phyloP scores from a whole-genome alignment of 1,140 invertebrate species.

The Chironomus striatipennis region DNA sequence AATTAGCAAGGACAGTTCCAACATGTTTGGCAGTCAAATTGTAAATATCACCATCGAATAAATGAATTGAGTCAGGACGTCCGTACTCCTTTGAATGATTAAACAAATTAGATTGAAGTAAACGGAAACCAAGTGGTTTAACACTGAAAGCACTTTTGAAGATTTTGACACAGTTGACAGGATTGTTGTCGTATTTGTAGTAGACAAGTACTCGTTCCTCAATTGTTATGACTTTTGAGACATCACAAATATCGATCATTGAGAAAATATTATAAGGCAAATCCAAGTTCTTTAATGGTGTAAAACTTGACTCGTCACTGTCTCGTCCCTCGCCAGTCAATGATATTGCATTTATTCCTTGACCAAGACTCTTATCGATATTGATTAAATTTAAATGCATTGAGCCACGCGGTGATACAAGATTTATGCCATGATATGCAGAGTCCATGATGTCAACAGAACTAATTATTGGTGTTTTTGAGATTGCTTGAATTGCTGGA shows the following conservation, averaged over 20 bases:
- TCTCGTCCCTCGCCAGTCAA: slow-evolving; percentile 88
- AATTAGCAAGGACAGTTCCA: slow-evolving; percentile 59
- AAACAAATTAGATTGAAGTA: slow-evolving; percentile 90
- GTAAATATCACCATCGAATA: slow-evolving; percentile 91
- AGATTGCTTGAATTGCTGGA: slow-evolving; percentile 81
- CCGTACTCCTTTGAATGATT: slow-evolving; percentile 77
- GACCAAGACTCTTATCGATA: slow-evolving; percentile 75
- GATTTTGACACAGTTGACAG: slow-evolving; percentile 96
- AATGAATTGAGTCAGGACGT: slow-evolving; percentile 70
- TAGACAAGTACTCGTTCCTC: slow-evolving; percentile 88
- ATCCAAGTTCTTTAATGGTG: slow-evolving; percentile 70
- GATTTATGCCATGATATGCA: slow-evolving; percentile 85
- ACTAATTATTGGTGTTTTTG: slow-evolving; percentile 71
- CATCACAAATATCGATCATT: slow-evolving; percentile 91
- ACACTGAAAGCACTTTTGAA: slow-evolving; percentile 76
- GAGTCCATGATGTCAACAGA: slow-evolving; percentile 75
- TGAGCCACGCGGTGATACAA: slow-evolving; percentile 78
- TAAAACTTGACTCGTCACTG: slow-evolving; percentile 76
- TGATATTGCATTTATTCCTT: slow-evolving; percentile 80
- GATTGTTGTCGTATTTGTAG: slow-evolving; percentile 94
- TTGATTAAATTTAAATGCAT: slow-evolving; percentile 61
- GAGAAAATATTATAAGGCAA: slow-evolving; percentile 94
- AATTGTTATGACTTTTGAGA: slow-evolving; percentile 81
- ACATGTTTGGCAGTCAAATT: slow-evolving; percentile 68
- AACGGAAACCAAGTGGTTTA: slow-evolving; percentile 79